Evolutionary conservation across 2,797 vertebrate genomes (phyloP).

Genomic region (Pristis pectinata): DNA sequence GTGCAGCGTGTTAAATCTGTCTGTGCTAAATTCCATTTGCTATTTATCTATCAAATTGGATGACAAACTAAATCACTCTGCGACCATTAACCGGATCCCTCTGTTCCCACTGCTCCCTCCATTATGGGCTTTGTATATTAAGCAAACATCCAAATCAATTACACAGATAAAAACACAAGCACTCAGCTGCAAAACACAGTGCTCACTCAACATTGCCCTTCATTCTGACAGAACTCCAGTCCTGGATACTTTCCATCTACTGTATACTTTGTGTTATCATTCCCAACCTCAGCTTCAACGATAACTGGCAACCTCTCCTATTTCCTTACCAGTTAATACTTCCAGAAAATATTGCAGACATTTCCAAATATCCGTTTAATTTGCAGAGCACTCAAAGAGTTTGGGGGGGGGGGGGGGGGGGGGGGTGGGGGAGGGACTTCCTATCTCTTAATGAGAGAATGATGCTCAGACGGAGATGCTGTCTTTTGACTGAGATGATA

Average conservation of each 20-base stretch:
- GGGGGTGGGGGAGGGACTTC: background rate
- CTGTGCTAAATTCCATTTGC: background rate
- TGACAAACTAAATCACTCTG: background rate
- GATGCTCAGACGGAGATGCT: background rate
- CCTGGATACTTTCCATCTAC: background rate
- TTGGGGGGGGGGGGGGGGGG: background rate
- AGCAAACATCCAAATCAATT: background rate
- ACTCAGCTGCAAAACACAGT: background rate
- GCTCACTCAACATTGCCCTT: background rate
- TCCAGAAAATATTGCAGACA: background rate
- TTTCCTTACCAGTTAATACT: background rate
- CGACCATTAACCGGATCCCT: background rate
- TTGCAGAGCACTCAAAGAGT: background rate
- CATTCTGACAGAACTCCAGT: background rate
- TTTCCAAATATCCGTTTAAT: background rate
- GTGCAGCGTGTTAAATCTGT: background rate
- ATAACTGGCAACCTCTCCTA: background rate
- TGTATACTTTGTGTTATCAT: background rate
- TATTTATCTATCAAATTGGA: background rate
- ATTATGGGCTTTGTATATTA: background rate
- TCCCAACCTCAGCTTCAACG: background rate
- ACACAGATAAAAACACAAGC: background rate
- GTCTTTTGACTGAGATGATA: background rate
- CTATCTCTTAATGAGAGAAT: background rate
- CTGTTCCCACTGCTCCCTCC: no score